phyloP scores from a whole-genome alignment of 2,888 invertebrate species.

The Itoplectis maculator region DNA sequence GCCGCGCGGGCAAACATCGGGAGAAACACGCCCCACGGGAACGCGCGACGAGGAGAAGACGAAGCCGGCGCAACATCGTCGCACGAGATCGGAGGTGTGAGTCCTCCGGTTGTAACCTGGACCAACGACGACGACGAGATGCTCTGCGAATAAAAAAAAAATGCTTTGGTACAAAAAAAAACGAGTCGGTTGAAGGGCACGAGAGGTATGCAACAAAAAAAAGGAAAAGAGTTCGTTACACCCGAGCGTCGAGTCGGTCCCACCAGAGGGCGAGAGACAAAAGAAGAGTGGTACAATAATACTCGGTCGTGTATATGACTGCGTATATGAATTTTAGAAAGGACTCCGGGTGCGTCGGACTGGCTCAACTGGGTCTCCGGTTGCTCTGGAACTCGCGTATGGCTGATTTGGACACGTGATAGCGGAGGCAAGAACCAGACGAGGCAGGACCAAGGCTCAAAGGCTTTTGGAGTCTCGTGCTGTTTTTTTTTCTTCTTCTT shows the following conservation, averaged over 20 bases:
- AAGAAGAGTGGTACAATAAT: conserved; percentile 57
- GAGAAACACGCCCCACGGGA: conserved; percentile 70
- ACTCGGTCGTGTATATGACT: conserved; percentile 42
- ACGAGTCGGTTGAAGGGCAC: conserved; percentile 48
- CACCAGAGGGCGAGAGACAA: conserved; percentile 52
- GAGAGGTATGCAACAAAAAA: conserved; percentile 69
- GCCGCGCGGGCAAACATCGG: conserved; percentile 65
- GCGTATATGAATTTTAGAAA: conserved; percentile 58
- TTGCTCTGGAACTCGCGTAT: conserved; percentile 29
- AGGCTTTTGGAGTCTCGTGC: background rate
- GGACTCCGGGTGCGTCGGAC: background rate
- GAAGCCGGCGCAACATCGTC: conserved; percentile 35
- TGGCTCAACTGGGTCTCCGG: conserved; percentile 10
- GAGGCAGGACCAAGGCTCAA: background rate
- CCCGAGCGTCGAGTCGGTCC: conserved; percentile 57
- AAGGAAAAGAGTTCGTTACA: conserved; percentile 67
- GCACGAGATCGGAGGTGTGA: conserved; percentile 64
- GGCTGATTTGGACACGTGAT: conserved; percentile 56
- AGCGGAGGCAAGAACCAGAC: conserved; percentile 7
- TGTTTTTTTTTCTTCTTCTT: too few species aligned
- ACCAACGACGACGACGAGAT: conserved; percentile 59
- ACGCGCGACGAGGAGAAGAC: conserved; percentile 51
- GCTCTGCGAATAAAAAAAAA: conserved; percentile 61
- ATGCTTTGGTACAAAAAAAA: conserved; percentile 43
- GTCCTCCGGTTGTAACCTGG: conserved; percentile 61